Evolutionary conservation across 2,888 invertebrate species (phyloP).

Genomic region (Agrotis segetum): DNA sequence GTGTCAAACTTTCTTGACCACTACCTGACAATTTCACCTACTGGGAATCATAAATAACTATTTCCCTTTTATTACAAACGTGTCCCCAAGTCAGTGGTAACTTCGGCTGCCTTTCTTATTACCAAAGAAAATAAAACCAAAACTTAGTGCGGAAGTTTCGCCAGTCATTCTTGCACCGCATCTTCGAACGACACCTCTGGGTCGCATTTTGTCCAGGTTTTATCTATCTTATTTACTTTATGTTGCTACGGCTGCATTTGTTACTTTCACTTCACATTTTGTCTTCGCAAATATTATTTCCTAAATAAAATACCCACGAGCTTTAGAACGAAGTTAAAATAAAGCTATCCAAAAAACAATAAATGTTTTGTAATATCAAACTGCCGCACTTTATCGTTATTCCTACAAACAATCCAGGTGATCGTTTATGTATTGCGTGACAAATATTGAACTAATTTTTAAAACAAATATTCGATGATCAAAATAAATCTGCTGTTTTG

Average conservation of each 20-base stretch:
- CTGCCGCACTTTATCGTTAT: constrained; percentile 42
- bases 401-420: constrained; percentile 18
- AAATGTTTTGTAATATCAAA: constrained; percentile 16
- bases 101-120: constrained; percentile 62
- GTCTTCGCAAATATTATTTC: constrained; percentile 41
- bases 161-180: constrained; percentile 71
- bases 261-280: constrained; percentile 38
- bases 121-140: constrained; percentile 66
- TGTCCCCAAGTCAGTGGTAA: constrained; percentile 53
- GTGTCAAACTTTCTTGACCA: constrained; percentile 16
- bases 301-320: constrained; percentile 4
- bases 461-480: constrained; percentile 49
- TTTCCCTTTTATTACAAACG: constrained; percentile 56
- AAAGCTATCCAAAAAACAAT: not conserved
- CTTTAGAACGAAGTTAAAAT: constrained; percentile 3
- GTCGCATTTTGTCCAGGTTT: constrained; percentile 75
- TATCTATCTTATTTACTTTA: constrained; percentile 74
- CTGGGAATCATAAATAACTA: constrained; percentile 51
- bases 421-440: constrained; percentile 36
- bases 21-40: constrained; percentile 11
- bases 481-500: constrained; percentile 44
- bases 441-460: constrained; percentile 54
- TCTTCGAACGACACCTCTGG: constrained; percentile 77
- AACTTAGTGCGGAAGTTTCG: constrained; percentile 68
- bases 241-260: constrained; percentile 58